Evolutionary conservation across 2,888 invertebrate species (phyloP).

Genomic region (Caradrina clavipalpis): DNA sequence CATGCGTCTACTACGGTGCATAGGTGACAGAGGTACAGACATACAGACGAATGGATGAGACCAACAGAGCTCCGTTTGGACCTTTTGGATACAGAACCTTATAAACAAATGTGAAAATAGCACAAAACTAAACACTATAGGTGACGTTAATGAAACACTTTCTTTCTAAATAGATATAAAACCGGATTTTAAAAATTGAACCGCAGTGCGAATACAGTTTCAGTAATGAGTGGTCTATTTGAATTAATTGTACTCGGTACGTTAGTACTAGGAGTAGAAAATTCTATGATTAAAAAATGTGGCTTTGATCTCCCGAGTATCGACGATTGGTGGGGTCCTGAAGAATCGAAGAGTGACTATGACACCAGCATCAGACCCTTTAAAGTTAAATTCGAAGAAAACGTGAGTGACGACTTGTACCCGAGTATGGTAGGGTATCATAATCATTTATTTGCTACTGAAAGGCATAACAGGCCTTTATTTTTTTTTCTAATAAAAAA

Average conservation of each 20-base stretch:
- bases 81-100: no score
- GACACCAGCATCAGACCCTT: slow-evolving; percentile 83
- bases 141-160: background rate
- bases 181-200: background rate
- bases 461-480: no score
- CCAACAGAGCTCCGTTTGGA: no score
- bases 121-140: no score
- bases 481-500: no score
- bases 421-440: no score
- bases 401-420: slow-evolving; percentile 11
- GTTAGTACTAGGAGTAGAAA: slow-evolving; percentile 12
- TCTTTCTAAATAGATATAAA: background rate
- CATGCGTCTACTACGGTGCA: no score
- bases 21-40: no score
- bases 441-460: no score
- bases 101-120: no score
- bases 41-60: no score
- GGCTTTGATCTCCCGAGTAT: slow-evolving; percentile 11
- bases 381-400: background rate
- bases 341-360: slow-evolving; percentile 49
- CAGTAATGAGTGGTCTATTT: background rate
- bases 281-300: slow-evolving; percentile 15
- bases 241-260: background rate
- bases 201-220: background rate
- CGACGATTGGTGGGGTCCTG: slow-evolving; percentile 57